phyloP scores from a whole-genome alignment of 2,113 vertebrate species.

The Thymallus thymallus region DNA sequence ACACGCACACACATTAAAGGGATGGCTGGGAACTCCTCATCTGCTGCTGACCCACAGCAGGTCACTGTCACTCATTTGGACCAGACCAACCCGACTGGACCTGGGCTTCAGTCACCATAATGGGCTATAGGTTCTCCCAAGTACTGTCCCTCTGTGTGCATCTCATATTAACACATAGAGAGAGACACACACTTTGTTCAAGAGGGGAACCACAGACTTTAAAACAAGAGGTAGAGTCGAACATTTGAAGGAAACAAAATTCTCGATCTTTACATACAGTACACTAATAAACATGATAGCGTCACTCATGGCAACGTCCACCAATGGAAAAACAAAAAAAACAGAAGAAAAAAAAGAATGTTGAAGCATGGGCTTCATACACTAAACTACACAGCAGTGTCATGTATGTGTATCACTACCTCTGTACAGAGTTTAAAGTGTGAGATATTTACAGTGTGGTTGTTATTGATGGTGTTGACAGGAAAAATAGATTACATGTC shows the following conservation, averaged over 20 bases:
- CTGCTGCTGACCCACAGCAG: conserved; percentile 23
- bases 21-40: conserved; percentile 10
- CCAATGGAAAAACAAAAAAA: conserved; percentile 32
- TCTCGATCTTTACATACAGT: conserved; percentile 24
- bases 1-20: not conserved
- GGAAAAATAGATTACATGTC: conserved; percentile 17
- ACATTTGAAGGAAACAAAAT: not conserved
- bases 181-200: not conserved
- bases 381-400: conserved; percentile 25
- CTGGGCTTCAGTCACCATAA: conserved; percentile 12
- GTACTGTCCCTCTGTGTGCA: not conserved
- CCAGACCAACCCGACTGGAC: not conserved
- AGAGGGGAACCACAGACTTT: not conserved
- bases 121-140: not conserved
- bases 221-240: not conserved
- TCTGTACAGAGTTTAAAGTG: conserved; percentile 23
- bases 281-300: not conserved
- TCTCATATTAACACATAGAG: not conserved
- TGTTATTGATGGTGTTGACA: conserved; percentile 35
- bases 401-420: conserved; percentile 17
- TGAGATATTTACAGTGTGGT: conserved; percentile 54
- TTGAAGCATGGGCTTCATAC: conserved; percentile 13
- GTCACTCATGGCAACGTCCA: conserved; percentile 23
- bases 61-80: conserved; percentile 2
- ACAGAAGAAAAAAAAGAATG: conserved; percentile 35